phyloP scores from a whole-genome alignment of 1,140 invertebrate genomes.

The Orchesella cincta region DNA sequence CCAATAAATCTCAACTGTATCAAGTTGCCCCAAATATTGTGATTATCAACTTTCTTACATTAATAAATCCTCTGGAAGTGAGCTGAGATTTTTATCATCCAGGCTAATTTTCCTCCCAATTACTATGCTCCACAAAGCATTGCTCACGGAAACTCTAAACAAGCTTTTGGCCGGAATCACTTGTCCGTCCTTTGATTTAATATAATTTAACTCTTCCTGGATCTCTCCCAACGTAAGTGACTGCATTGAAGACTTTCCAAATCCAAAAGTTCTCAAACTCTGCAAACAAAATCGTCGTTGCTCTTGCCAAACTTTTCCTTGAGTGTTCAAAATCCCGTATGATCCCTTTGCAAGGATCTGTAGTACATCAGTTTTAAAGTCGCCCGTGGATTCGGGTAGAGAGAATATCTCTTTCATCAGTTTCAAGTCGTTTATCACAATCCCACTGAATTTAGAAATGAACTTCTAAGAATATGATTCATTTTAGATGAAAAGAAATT shows the following conservation, averaged over 20 bases:
- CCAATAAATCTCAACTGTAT: too few relatives aligned
- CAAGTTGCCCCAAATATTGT: too few relatives aligned
- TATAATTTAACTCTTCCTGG: background rate
- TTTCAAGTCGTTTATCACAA: background rate
- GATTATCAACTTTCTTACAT: background rate
- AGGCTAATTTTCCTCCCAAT: background rate
- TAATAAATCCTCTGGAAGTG: background rate
- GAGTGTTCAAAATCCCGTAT: background rate
- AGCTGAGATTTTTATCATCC: background rate
- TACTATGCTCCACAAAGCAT: background rate
- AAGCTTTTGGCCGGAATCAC: background rate
- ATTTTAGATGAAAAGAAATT: too few relatives aligned
- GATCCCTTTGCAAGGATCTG: background rate
- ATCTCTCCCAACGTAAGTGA: background rate
- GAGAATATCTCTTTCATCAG: background rate
- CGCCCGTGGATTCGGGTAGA: background rate
- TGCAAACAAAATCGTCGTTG: background rate
- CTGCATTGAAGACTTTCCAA: background rate
- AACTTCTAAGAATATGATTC: too few relatives aligned
- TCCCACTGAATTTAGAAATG: background rate
- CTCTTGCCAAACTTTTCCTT: background rate
- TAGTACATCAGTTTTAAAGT: background rate
- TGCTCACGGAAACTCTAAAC: background rate
- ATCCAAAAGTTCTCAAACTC: background rate
- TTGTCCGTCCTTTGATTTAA: background rate